Percentiles rank a stretch among this genome's conserved stretches.
phyloP scores from a whole-genome alignment of 2,113 vertebrate genomes.

The Gadus chalcogrammus region DNA sequence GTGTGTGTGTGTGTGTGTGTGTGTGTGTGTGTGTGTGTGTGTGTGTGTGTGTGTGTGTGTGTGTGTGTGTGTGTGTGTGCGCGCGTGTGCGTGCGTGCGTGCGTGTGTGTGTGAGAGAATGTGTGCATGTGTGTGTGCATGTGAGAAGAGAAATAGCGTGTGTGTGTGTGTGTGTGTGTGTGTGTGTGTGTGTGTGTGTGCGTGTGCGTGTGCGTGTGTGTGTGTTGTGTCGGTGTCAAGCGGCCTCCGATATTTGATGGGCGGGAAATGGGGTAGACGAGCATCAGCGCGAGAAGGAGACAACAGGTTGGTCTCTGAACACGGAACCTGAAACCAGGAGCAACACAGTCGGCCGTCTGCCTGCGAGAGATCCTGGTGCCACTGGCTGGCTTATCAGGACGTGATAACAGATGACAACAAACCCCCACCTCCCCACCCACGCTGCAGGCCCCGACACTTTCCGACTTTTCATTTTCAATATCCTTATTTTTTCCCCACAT shows the following conservation, averaged over 20 bases:
- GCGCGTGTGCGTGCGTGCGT: background rate
- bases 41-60: background rate
- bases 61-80: background rate
- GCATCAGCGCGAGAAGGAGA: slow-evolving; percentile 30
- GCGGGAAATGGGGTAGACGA: slow-evolving; percentile 44
- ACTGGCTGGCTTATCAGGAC: slow-evolving; percentile 68
- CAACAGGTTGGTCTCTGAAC: slow-evolving; percentile 53
- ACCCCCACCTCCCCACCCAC: slow-evolving; percentile 65
- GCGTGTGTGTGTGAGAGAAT: no score
- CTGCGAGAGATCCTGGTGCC: slow-evolving; percentile 70
- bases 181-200: background rate
- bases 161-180: background rate
- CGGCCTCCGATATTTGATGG: slow-evolving; percentile 31
- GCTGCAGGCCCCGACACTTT: slow-evolving; percentile 44
- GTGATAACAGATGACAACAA: slow-evolving; percentile 78
- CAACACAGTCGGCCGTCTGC: slow-evolving; percentile 66
- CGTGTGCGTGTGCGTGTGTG: background rate
- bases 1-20: slow-evolving; percentile 4
- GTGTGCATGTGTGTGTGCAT: background rate
- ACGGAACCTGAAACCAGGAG: slow-evolving; percentile 72
- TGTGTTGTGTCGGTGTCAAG: slow-evolving; percentile 7
- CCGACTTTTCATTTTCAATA: no score
- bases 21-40: background rate
- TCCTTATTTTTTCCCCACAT: background rate
- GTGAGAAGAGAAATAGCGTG: no score